Conservation (phyloP, 2,113 vertebrate species). For the Narcine bancroftii region DNA sequence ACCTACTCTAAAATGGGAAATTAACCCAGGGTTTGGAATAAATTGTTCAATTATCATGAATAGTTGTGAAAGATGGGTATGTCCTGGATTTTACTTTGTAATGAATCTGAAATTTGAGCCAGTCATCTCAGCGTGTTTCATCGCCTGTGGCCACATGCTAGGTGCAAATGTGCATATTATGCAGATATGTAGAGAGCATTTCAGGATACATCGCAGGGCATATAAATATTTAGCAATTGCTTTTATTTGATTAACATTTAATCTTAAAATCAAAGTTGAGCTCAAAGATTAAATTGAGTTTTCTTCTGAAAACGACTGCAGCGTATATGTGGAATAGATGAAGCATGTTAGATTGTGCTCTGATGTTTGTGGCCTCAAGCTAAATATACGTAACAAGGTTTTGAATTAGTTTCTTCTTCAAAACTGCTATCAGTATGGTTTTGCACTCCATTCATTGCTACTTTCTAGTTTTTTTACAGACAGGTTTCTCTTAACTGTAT, state of each 20-base stretch:
- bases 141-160: neutral
- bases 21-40: neutral
- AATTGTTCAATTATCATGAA: constrained; percentile 27
- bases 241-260: constrained; percentile 29
- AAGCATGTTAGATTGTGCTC: neutral
- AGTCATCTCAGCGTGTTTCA: neutral
- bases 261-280: constrained; percentile 32
- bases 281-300: constrained; percentile 1
- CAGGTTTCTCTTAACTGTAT: neutral
- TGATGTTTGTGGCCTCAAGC: constrained; percentile 11
- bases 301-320: neutral
- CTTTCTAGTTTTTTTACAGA: neutral
- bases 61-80: constrained; percentile 5
- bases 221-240: constrained; percentile 17
- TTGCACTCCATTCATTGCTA: neutral
- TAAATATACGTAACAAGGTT: constrained; percentile 9
- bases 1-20: neutral
- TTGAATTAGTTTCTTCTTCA: neutral
- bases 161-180: constrained; percentile 1
- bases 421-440: neutral
- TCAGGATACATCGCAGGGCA: neutral
- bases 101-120: neutral
- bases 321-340: neutral
- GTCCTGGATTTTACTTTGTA: neutral
- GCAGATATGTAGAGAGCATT: neutral